Percentiles rank a stretch among this genome's conserved stretches.
Evolutionary conservation across 2,797 vertebrate genomes (phyloP).

Genomic region (Loris lydekkerianus): DNA sequence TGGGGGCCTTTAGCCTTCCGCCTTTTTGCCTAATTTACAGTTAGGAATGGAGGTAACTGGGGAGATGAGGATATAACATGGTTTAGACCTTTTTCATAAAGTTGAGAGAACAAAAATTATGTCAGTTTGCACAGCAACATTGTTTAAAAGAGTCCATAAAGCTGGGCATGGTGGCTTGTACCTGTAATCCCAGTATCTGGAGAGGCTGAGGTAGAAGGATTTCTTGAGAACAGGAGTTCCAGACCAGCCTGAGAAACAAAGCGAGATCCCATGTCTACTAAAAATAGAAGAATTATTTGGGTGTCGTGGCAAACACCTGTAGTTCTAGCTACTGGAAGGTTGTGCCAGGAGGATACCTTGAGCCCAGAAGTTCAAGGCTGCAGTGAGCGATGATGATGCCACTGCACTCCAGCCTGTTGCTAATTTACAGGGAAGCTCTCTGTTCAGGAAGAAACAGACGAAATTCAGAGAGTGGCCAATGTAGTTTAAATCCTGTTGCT

Average conservation of each 20-base stretch:
- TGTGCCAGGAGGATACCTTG: too few species aligned
- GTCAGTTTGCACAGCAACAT: neutral
- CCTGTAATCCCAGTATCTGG: too few species aligned
- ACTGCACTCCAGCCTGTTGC: too few species aligned
- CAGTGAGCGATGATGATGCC: too few species aligned
- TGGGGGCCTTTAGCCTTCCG: neutral
- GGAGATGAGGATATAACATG: neutral
- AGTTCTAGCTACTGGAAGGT: too few species aligned
- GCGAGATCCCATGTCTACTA: too few species aligned
- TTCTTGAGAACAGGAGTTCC: too few species aligned
- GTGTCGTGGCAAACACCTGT: rapidly evolving
- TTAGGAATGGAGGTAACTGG: neutral
- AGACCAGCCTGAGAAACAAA: too few species aligned
- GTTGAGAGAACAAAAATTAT: neutral
- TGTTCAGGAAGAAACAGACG: neutral
- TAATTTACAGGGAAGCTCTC: neutral
- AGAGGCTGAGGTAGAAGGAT: too few species aligned
- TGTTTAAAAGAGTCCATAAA: neutral
- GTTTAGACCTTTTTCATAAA: neutral
- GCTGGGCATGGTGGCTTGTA: too few species aligned
- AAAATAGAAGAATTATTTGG: too few species aligned
- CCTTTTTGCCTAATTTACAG: neutral
- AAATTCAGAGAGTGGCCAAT: neutral
- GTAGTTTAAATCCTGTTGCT: neutral
- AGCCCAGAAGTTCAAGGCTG: too few species aligned